Conservation (phyloP, 2,113 vertebrate species). For the Pelobates fuscus region DNA sequence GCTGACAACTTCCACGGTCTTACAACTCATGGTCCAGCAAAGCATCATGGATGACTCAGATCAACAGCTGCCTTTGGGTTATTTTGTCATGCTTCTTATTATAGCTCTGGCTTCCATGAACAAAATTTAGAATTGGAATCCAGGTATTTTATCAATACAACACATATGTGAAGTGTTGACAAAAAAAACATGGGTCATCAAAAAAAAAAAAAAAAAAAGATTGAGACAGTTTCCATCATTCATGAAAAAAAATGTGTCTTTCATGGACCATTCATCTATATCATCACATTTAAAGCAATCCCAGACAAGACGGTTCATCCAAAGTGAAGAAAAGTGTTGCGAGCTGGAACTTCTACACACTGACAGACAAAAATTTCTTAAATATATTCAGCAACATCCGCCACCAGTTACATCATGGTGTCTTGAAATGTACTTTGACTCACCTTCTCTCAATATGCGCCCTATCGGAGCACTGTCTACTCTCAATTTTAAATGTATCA, state of each 20-base stretch:
- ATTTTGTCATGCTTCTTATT: no score
- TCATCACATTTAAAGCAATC: conserved; percentile 26
- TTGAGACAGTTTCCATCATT: not conserved
- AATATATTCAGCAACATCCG: conserved; percentile 15
- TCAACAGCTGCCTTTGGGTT: no score
- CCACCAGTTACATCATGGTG: not conserved
- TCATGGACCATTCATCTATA: conserved; percentile 13
- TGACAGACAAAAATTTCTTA: conserved; percentile 31
- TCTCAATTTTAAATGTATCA: no score
- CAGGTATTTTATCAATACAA: conserved; percentile 5
- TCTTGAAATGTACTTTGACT: no score
- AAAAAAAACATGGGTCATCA: not conserved
- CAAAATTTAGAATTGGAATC: no score
- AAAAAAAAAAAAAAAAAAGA: not conserved
- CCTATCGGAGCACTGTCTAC: no score
- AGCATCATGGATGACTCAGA: no score
- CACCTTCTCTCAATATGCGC: no score
- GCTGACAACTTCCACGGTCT: no score
- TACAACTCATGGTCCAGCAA: no score
- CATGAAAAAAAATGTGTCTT: not conserved
- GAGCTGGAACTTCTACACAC: conserved; percentile 17
- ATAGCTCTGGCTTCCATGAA: no score
- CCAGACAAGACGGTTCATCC: not conserved
- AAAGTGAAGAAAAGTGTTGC: conserved; percentile 8
- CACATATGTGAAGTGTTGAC: not conserved